Evolutionary conservation across 2,113 vertebrate species (phyloP).

Genomic region (Coracopsis vasa): DNA sequence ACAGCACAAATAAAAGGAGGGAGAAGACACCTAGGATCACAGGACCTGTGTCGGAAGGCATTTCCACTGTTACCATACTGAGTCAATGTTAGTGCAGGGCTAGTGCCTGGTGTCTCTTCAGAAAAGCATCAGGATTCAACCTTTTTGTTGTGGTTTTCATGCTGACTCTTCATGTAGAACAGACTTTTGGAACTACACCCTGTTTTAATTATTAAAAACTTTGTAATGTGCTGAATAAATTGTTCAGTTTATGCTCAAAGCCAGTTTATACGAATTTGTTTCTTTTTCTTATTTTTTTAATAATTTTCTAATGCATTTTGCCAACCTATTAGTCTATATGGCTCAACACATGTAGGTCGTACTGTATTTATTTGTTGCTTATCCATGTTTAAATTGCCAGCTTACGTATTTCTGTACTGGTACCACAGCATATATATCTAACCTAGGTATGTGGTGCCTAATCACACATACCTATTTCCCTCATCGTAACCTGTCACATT

Average conservation of each 20-base stretch:
- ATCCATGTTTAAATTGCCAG: neutral
- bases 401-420: neutral
- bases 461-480: neutral
- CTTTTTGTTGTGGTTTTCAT: neutral
- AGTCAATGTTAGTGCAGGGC: neutral
- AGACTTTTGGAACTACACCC: neutral
- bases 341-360: neutral
- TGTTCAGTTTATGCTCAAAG: neutral
- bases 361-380: neutral
- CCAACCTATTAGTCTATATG: neutral
- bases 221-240: neutral
- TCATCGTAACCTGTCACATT: neutral
- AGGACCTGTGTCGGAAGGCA: neutral
- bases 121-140: neutral
- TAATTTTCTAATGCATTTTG: neutral
- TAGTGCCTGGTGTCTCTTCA: neutral
- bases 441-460: neutral
- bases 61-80: accelerated
- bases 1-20: neutral
- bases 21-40: neutral
- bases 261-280: neutral
- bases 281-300: neutral
- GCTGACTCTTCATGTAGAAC: neutral
- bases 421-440: neutral
- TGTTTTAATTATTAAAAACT: neutral